phyloP scores from a whole-genome alignment of 37 sponge, comb jelly and placozoan species.

The Diacarnus erythraeanus region DNA sequence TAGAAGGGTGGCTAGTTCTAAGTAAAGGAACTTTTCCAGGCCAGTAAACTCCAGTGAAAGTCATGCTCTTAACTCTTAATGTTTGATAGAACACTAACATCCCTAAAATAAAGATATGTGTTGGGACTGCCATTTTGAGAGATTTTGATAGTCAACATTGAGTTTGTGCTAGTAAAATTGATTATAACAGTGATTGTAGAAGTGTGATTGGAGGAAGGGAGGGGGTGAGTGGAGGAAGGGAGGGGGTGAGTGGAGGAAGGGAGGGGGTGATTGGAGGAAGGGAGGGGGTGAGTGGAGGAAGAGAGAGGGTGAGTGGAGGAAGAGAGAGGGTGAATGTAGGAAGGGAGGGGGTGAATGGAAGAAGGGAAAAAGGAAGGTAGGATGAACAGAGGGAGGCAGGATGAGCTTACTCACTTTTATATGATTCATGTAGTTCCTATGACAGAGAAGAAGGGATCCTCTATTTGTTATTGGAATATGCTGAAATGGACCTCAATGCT shows the following conservation, averaged over 20 bases:
- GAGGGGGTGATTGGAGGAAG: background rate
- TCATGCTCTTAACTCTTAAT: too few relatives aligned
- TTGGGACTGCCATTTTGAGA: too few relatives aligned
- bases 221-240: background rate
- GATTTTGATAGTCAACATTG: background rate
- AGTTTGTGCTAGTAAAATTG: background rate
- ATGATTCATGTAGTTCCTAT: slow-evolving; percentile 26
- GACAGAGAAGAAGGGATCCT: slow-evolving; percentile 30
- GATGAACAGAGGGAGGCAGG: too few relatives aligned
- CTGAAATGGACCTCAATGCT: slow-evolving; percentile 61
- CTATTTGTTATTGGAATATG: slow-evolving; percentile 74
- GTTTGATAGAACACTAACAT: too few relatives aligned
- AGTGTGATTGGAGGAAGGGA: background rate
- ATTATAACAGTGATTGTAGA: background rate
- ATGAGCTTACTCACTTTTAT: too few relatives aligned
- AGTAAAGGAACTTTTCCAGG: too few relatives aligned
- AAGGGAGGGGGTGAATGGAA: background rate
- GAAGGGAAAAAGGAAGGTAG: too few relatives aligned
- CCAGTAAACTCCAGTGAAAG: too few relatives aligned
- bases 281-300: background rate
- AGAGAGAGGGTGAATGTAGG: background rate
- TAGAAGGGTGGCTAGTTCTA: too few relatives aligned
- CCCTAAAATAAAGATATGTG: too few relatives aligned
- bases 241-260: background rate
- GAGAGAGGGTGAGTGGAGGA: background rate